phyloP scores from a whole-genome alignment of 2,113 vertebrate species.

The Pseudopodoces humilis region DNA sequence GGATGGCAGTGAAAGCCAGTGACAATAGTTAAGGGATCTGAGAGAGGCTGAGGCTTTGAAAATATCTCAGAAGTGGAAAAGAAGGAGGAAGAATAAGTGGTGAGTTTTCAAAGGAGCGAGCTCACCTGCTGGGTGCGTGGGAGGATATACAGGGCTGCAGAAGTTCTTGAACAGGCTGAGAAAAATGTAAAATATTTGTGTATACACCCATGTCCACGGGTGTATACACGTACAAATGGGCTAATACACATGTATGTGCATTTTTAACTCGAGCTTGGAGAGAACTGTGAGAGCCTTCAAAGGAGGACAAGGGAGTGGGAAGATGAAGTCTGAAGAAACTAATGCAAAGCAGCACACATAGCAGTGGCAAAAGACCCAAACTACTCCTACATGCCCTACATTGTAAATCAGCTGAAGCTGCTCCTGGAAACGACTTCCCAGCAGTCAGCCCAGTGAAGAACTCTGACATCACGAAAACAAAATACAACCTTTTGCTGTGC shows the following conservation, averaged over 20 bases:
- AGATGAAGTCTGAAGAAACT: not conserved
- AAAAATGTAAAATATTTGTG: not conserved
- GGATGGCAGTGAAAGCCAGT: not conserved
- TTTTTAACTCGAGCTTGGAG: not conserved
- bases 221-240: not conserved
- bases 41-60: not conserved
- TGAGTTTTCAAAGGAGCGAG: not conserved
- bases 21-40: not conserved
- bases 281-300: not conserved
- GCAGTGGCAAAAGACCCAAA: not conserved
- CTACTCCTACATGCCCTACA: not conserved
- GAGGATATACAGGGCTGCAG: not conserved
- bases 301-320: not conserved
- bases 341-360: not conserved
- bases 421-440: not conserved
- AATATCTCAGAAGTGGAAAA: not conserved
- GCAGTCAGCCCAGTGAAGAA: not conserved
- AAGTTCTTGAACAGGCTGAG: not conserved
- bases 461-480: not conserved
- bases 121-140: not conserved
- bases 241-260: rapidly evolving
- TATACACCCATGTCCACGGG: not conserved
- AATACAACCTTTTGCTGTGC: not conserved
- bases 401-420: not conserved
- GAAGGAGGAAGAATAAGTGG: not conserved